Conservation (phyloP, 2,888 invertebrate genomes). For the Pilophorus perplexus region DNA sequence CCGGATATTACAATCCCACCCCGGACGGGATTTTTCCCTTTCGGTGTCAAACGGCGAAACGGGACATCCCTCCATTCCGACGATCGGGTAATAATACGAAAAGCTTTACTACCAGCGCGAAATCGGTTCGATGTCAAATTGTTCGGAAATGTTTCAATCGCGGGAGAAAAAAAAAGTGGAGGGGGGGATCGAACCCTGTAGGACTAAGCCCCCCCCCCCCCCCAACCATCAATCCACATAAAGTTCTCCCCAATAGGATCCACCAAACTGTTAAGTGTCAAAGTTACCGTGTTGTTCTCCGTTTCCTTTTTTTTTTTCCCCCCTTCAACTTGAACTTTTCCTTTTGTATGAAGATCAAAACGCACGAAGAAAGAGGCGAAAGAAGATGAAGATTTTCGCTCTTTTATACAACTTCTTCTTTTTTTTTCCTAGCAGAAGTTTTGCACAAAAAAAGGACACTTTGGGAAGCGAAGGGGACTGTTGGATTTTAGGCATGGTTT, state of each 20-base stretch:
- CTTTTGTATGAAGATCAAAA: not conserved
- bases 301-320: not conserved
- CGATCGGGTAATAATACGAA: too few relatives aligned
- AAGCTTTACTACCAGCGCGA: too few relatives aligned
- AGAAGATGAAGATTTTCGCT: slow-evolving; percentile 1
- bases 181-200: not conserved
- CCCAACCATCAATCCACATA: too few relatives aligned
- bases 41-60: too few relatives aligned
- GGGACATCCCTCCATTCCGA: too few relatives aligned
- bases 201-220: not conserved
- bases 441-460: slow-evolving; percentile 18
- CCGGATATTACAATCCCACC: too few relatives aligned
- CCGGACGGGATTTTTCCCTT: too few relatives aligned
- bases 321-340: slow-evolving; percentile 1
- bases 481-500: slow-evolving; percentile 24
- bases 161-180: not conserved
- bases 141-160: slow-evolving; percentile 20
- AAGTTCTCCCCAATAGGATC: slow-evolving; percentile 11
- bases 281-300: slow-evolving; percentile 29
- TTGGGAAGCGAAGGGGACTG: not conserved
- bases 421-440: not conserved
- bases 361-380: not conserved
- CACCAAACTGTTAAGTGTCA: slow-evolving; percentile 4
- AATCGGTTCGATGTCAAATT: slow-evolving; percentile 21
- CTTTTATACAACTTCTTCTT: not conserved